Evolutionary conservation across 2,888 invertebrate genomes (phyloP), one percentile per base, ranked within the genome.

Genomic region (Cyaniris semiargus): DNA sequence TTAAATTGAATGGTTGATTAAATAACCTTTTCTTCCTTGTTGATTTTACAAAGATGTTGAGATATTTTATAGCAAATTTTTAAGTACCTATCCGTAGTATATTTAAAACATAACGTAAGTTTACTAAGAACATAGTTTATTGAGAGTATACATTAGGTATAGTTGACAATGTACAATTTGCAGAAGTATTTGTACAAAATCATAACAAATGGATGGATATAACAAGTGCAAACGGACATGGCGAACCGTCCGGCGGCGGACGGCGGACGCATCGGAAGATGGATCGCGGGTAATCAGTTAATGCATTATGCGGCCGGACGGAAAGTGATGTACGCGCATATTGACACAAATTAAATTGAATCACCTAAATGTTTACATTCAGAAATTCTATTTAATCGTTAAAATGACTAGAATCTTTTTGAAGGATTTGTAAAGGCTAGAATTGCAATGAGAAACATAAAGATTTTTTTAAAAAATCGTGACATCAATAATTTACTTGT

Each of bases 271-370:
- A 88, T 87, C 83, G 83, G 86, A 92, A 92, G 92, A 92, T 89
- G 89, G 91, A 92, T 92, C 84, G 90, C 83, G 82, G 84, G 89
- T 91, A 93, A 92, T 92, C 91, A 92, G 93, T 89, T 91, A 92
- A 92, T 92, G 92, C 89, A 90, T 91, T 91, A 91, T 90, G 88
- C 88, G 87, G 88, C 84, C 84, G 84, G 86, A 86, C 84, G 83
- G 84, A 83, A 83, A 81, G 80, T 81, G 82, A 83, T 82, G 81
- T 82, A 82, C 83, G 85, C 87, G 90, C 90, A 90, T 89, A 91
- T 90, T 89, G 85, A 87, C 85, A 85, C 85, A 84, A 88, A 79
- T 78, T 81, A 79, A 80, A 80, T 78, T 80, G 76, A 48, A 72
- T 72, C 72, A 48, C 72, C 48, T 72, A 34, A 66, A 66, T 27